Evolutionary conservation across 2,888 invertebrate genomes (phyloP), one percentile per base, ranked within the genome.

Genomic region (Hyposoter didymator): DNA sequence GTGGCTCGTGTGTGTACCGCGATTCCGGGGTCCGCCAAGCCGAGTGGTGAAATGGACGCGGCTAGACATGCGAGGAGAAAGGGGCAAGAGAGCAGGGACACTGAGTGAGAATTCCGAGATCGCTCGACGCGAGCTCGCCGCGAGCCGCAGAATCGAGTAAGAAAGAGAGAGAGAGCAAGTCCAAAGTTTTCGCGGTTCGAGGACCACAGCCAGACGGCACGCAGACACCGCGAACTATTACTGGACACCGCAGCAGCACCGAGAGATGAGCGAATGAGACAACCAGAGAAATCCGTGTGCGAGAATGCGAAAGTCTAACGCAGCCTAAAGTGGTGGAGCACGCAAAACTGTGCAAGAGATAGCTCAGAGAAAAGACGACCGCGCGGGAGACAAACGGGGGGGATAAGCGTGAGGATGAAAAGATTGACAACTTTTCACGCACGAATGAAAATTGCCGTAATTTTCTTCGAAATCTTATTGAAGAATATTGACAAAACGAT

Each of bases 201-300:
- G 87, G 89, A 89, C 87, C 88, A 85, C 86, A 85, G 84, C 87
- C 87, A 90, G 89, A 89, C 89, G 88, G 88, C 84, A 87, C 84
- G 87, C 87, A 89, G 89, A 89, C 89, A 86, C 78, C 87, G 85
- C 86, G 87, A 86, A 89, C 89, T 90, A 89, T 89, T 88, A 89
- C 90, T 89, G 89, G 88, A 88, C 81, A 81, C 74, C 81, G 55
- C 55, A 74, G 55, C 55, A 74, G 72, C 55, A 79, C 80, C 78
- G 64, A 73, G 75, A 52, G 75, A 81, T 39, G 74, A 82, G 64
- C 59, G 69, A 78, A 78, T 69, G 64, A 43, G 45, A 74, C 64
- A 39, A 66, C 43, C 45, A 59, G 69, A 64, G 49, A 59, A 39
- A 35, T 55, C 49, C 28, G 43, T 32, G 28, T 69, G 81, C 47